Evolutionary conservation across 2,113 vertebrate species (phyloP).

Genomic region (Paradoxurus hermaphroditus): DNA sequence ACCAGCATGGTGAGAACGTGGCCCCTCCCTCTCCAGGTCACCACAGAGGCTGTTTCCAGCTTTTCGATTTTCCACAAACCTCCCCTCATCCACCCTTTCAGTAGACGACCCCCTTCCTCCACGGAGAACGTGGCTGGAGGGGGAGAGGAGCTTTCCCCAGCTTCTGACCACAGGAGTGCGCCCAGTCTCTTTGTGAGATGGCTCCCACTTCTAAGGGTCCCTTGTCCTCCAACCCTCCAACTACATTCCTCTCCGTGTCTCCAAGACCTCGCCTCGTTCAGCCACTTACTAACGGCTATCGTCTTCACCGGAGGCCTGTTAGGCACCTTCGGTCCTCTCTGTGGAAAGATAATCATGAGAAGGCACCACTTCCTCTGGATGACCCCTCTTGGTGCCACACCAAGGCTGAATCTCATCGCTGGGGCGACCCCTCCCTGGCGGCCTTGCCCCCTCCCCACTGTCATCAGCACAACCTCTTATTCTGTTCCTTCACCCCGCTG

Average conservation of each 20-base stretch:
- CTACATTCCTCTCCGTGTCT: background rate
- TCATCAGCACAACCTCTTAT: background rate
- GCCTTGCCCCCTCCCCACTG: fast-evolving
- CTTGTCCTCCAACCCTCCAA: background rate
- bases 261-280: background rate
- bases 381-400: background rate
- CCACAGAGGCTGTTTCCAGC: background rate
- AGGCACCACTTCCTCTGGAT: background rate
- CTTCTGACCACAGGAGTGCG: fast-evolving
- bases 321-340: background rate
- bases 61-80: background rate
- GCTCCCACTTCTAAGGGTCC: background rate
- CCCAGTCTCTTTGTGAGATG: background rate
- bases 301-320: too few species aligned
- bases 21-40: background rate
- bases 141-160: background rate
- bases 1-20: fast-evolving
- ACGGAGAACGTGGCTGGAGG: too few species aligned
- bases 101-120: too few species aligned
- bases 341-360: background rate
- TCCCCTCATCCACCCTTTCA: background rate
- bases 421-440: fast-evolving
- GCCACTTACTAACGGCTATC: fast-evolving
- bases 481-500: background rate
- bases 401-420: background rate